Evolutionary conservation across 2,797 vertebrate genomes (phyloP).

Genomic region (Tragelaphus eurycerus): DNA sequence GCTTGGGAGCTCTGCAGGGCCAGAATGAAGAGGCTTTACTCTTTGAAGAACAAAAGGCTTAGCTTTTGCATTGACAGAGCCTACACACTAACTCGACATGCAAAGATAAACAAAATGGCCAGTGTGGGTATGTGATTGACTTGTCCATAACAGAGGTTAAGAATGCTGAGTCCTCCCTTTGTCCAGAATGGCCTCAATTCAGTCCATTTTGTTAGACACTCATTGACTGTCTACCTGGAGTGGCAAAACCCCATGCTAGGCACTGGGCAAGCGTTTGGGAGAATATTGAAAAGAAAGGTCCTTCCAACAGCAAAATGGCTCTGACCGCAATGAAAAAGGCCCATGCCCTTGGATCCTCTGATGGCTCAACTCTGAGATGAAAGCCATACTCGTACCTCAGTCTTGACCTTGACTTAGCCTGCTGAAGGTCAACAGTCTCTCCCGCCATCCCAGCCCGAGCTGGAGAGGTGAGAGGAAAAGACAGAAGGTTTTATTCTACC

Average conservation of each 20-base stretch:
- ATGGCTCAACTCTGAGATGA: not conserved
- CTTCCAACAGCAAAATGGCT: not conserved
- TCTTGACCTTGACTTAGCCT: constrained; percentile 42
- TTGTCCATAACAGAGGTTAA: not conserved
- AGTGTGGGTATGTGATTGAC: not conserved
- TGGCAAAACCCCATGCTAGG: not conserved
- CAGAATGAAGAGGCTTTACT: not conserved
- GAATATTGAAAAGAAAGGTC: not conserved
- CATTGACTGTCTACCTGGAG: not conserved
- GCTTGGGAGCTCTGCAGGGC: not conserved
- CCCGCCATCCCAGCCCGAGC: not conserved
- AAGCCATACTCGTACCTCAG: not conserved
- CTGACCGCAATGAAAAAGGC: not conserved
- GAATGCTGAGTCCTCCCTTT: not conserved
- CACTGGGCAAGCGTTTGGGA: not conserved
- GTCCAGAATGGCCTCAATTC: not conserved
- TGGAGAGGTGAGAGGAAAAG: constrained; percentile 38
- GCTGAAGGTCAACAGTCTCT: constrained; percentile 31
- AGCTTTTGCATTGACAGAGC: not conserved
- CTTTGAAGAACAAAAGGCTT: not conserved
- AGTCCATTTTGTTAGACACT: not conserved
- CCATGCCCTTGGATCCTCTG: not conserved
- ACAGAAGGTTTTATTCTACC: constrained; percentile 51
- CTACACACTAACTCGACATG: not conserved
- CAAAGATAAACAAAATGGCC: not conserved